phyloP scores from a whole-genome alignment of 2,797 vertebrate genomes.

The Spheniscus humboldti region DNA sequence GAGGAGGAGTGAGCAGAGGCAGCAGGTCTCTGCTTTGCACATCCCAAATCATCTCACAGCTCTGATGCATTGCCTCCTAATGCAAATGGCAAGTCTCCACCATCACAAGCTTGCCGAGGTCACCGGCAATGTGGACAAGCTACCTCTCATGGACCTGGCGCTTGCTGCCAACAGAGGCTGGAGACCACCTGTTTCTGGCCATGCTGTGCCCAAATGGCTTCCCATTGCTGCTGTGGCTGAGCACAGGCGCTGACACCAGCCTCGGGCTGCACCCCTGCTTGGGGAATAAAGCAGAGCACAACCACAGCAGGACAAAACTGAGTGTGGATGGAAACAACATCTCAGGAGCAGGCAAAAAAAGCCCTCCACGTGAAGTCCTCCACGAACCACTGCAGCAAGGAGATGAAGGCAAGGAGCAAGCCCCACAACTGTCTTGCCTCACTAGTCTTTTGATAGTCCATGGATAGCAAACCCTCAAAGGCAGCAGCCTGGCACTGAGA shows the following conservation, averaged over 20 bases:
- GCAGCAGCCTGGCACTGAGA: neutral
- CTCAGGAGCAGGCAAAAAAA: neutral
- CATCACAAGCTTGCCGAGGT: neutral
- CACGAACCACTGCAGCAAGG: neutral
- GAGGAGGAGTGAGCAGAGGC: neutral
- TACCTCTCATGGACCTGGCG: neutral
- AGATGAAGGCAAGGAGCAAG: neutral
- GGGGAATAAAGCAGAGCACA: neutral
- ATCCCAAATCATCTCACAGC: neutral
- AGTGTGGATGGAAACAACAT: neutral
- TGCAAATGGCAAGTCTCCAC: neutral
- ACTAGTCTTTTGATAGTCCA: neutral
- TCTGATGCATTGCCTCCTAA: neutral
- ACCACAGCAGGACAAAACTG: neutral
- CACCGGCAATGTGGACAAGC: neutral
- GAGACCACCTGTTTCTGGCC: neutral
- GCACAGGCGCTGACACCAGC: neutral
- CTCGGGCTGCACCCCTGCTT: neutral
- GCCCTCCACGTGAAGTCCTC: accelerated
- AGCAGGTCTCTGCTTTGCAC: neutral
- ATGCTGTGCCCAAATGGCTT: neutral
- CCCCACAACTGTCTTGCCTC: neutral
- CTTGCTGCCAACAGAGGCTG: neutral
- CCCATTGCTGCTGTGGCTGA: neutral
- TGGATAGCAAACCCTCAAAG: neutral